Conservation (phyloP, 2,888 invertebrate species). For the Cephus pygmeus region DNA sequence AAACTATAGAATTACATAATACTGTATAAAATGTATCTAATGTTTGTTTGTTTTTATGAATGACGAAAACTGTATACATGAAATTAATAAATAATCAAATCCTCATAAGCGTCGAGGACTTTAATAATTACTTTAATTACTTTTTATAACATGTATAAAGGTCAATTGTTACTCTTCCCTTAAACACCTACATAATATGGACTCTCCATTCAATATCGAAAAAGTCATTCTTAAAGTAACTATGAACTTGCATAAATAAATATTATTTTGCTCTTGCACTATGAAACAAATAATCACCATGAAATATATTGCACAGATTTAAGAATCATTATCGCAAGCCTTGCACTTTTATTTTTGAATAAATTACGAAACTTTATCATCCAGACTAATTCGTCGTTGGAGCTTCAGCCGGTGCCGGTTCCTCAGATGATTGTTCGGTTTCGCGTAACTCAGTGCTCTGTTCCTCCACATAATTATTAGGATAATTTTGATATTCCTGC, state of each 20-base stretch:
- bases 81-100: neutral
- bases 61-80: neutral
- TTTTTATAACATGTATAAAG: neutral
- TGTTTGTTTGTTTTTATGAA: neutral
- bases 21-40: neutral
- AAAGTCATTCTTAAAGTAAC: neutral
- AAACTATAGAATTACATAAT: neutral
- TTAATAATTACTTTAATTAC: neutral
- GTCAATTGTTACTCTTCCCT: neutral
- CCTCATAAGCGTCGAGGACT: neutral
- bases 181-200: neutral
- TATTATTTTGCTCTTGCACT: neutral
- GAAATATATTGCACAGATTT: neutral
- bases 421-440: neutral
- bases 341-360: neutral
- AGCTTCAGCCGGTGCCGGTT: neutral
- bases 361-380: neutral
- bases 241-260: neutral
- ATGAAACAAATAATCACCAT: neutral
- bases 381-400: neutral
- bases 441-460: neutral
- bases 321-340: neutral
- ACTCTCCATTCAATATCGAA: neutral
- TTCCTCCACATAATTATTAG: neutral
- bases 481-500: slow-evolving; percentile 18